Percentiles rank a stretch among this genome's conserved stretches.
Evolutionary conservation across 1,140 invertebrate genomes (phyloP).

Genomic region (Drosophila obscura): DNA sequence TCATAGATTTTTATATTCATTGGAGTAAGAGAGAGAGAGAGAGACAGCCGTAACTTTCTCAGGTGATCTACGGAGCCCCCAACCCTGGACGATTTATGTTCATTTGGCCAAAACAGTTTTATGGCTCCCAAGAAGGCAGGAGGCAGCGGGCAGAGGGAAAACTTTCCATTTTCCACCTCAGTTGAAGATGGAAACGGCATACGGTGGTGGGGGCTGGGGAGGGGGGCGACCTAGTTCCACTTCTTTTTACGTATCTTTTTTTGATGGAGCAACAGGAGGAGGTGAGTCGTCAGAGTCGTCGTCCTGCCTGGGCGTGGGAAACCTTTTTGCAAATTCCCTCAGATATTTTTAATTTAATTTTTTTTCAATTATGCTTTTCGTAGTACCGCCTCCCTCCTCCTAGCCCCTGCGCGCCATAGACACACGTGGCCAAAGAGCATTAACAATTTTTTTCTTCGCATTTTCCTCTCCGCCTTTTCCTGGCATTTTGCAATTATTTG

Average conservation of each 20-base stretch:
- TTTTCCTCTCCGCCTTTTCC: slow-evolving; percentile 25
- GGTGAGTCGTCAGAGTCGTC: no score
- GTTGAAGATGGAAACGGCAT: slow-evolving; percentile 12
- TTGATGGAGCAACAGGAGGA: slow-evolving; percentile 11
- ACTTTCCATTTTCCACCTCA: slow-evolving; percentile 42
- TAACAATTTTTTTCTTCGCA: slow-evolving; percentile 11
- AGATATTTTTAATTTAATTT: slow-evolving; percentile 41
- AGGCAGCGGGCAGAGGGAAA: slow-evolving; percentile 11
- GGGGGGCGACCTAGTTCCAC: slow-evolving; percentile 36
- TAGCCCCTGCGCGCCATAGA: background rate
- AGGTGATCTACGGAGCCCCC: no score
- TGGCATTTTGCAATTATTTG: slow-evolving; percentile 69
- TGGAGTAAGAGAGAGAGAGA: no score
- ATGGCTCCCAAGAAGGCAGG: slow-evolving; percentile 29
- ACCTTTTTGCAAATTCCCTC: slow-evolving; percentile 21
- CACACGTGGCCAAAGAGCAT: slow-evolving; percentile 14
- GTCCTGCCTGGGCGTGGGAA: background rate
- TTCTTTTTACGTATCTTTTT: background rate
- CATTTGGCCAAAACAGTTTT: slow-evolving; percentile 46
- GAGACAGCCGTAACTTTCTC: no score
- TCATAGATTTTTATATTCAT: no score
- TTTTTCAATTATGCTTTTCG: slow-evolving; percentile 27
- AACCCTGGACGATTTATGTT: slow-evolving; percentile 33
- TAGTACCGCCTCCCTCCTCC: background rate
- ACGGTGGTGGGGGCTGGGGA: background rate